A percentile compares a stretch with the other conserved stretches of the same genome.
Conservation (phyloP, 2,113 vertebrate species). For the Urocolius indicus region DNA sequence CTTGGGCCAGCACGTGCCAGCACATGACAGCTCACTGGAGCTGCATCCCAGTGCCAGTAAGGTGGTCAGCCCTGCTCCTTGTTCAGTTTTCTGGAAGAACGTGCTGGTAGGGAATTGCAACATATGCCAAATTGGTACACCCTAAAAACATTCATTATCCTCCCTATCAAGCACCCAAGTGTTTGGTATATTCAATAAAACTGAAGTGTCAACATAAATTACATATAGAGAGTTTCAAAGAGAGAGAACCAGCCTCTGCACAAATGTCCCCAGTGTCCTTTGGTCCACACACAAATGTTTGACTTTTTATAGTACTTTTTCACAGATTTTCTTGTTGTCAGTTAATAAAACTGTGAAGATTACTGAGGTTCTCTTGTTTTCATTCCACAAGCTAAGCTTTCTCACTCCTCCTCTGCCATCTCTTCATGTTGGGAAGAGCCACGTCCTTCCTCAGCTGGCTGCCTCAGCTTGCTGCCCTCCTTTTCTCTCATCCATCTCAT, state of each 20-base stretch:
- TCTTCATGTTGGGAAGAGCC: not conserved
- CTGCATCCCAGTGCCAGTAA: accelerated
- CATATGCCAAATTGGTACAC: not conserved
- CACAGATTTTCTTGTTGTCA: not conserved
- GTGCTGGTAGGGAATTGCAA: not conserved
- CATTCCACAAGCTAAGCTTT: not conserved
- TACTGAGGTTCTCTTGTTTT: not conserved
- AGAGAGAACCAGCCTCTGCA: not conserved
- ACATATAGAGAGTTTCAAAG: not conserved
- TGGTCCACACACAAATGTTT: not conserved
- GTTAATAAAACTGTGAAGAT: conserved; percentile 22
- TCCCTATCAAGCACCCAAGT: not conserved
- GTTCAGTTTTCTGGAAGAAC: not conserved
- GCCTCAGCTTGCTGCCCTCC: not conserved
- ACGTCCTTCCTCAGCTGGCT: not conserved
- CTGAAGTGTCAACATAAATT: not conserved
- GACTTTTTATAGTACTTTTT: conserved; percentile 18
- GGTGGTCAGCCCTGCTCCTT: not conserved
- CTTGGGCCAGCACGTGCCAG: not conserved
- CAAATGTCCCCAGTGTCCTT: not conserved
- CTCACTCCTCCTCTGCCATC: not conserved
- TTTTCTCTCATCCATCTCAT: not conserved
- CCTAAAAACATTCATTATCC: not conserved
- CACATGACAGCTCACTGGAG: not conserved
- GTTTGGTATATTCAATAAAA: not conserved